A percentile compares a stretch with the other conserved stretches of the same genome.
Conservation (phyloP, 2,888 invertebrate species). For the Branchinecta sandiegonensis region DNA sequence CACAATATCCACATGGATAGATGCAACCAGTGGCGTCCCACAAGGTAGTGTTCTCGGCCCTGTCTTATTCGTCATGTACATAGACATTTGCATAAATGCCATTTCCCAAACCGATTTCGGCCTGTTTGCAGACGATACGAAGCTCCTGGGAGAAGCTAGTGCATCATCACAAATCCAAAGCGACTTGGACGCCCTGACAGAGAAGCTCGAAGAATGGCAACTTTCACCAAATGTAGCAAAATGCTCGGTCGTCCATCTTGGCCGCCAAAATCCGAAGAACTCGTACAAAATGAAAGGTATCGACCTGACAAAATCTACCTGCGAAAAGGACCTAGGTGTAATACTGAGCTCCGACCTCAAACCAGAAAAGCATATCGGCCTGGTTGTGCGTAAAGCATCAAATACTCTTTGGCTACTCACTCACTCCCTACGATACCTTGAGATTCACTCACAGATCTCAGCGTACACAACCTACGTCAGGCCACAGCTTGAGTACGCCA, state of each 20-base stretch:
- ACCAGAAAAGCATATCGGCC: constrained; percentile 14
- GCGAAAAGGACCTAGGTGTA: constrained; percentile 8
- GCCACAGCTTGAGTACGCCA: constrained; percentile 14
- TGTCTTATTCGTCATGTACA: constrained; percentile 5
- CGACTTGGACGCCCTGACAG: constrained; percentile 14
- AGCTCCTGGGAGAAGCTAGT: constrained; percentile 2
- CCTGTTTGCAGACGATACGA: constrained; percentile 9
- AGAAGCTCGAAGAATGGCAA: constrained; percentile 14
- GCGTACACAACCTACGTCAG: constrained; percentile 11
- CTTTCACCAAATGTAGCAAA: constrained; percentile 11
- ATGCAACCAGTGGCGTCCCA: constrained; percentile 14
- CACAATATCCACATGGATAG: constrained; percentile 2
- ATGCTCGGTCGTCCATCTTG: neutral
- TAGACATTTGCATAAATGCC: constrained; percentile 8
- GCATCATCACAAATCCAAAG: constrained; percentile 11
- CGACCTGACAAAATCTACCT: constrained; percentile 4
- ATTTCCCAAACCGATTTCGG: constrained; percentile 11
- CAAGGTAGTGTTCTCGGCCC: constrained; percentile 8
- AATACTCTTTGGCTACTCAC: constrained; percentile 5
- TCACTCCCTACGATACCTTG: constrained; percentile 1
- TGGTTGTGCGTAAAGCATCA: constrained; percentile 14
- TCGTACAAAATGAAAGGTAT: constrained; percentile 11
- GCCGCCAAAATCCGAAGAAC: constrained; percentile 11
- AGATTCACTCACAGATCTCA: neutral
- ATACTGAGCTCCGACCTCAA: constrained; percentile 3